Evolutionary conservation across 2,113 vertebrate genomes (phyloP), one percentile per base, ranked within the genome.

Genomic region (Ochotona curzoniae): DNA sequence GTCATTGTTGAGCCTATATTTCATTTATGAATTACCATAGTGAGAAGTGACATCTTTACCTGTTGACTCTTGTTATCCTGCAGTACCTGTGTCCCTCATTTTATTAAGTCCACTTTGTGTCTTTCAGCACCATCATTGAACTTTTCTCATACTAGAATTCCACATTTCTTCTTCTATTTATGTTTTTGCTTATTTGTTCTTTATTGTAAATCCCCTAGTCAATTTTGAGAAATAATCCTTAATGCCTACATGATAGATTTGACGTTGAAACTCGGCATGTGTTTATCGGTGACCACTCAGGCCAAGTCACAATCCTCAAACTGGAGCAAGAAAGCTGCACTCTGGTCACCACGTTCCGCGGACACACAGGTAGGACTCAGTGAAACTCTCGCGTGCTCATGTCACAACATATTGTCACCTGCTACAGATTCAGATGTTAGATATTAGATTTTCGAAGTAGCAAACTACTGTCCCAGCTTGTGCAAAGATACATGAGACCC

Each of bases 271-370:
- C 99, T 5, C 98, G 99, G 83, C 99, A 99, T 2, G 99, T 99
- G 71, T 99, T 99, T 95, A 99, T 99, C 25, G 99, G 99, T 54
- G 99, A 99, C 93, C 99, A 99, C 90, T 99, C 99, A 4, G 99
- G 99, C 89, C 99, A 99, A 98, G 99, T 99, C 96, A 99, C 99
- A 69, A 99, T 99, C 95, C 98, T 99, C 94, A 99, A 99, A 98
- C 97, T 99, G 97, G 99, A 99, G 94, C 99, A 99, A 97, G 99
- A 99, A 97, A 98, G 96, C 97, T 99, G 99, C 97, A 99, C 98
- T 95, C 98, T 99, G 80, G 99, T 99, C 83, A 99, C 99, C 0
- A 99, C 99, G 6, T 99, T 99, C 97, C 99, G 99, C 98, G 99
- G 99, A 90, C 99, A 99, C 97, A 99, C 99, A 94, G 99, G 99